Evolutionary conservation across 2,113 vertebrate species (phyloP).

Genomic region (Campylomormyrus numenius): DNA sequence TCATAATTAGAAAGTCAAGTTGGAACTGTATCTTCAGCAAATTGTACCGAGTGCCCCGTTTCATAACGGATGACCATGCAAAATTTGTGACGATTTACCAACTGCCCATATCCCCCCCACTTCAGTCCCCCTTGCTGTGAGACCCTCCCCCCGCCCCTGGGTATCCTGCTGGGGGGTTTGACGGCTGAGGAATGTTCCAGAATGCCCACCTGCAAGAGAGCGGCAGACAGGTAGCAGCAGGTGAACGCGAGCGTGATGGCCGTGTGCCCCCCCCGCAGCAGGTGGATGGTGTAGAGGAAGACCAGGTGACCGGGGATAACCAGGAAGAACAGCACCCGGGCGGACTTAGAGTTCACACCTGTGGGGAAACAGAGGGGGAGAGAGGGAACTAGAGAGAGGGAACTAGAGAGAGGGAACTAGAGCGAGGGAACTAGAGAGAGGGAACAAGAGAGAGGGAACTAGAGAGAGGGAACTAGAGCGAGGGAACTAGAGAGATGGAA

Average conservation of each 20-base stretch:
- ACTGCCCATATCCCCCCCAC: neutral
- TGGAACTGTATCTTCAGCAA: neutral
- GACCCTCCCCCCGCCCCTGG: neutral
- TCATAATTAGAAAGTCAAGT: neutral
- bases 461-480: neutral
- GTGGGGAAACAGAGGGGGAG: conserved; percentile 20
- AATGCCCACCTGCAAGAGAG: conserved; percentile 73
- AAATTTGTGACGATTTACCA: neutral
- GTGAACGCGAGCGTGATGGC: conserved; percentile 65
- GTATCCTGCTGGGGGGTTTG: neutral
- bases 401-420: no score
- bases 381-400: no score
- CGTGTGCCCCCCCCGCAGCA: conserved; percentile 68
- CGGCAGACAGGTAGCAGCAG: conserved; percentile 69
- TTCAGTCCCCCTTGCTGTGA: neutral
- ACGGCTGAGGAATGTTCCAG: neutral
- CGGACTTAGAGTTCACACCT: conserved; percentile 79
- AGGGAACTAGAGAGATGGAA: no score
- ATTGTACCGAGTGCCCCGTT: neutral
- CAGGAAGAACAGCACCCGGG: conserved; percentile 74
- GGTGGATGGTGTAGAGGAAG: conserved; percentile 70
- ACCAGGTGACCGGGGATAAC: conserved; percentile 81
- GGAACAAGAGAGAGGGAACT: no score
- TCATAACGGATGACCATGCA: neutral
- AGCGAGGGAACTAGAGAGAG: neutral